Base-by-base conservation (phyloP, 53 echinoderm and acorn worm species). In the Mesocentrotus franciscanus region DNA sequence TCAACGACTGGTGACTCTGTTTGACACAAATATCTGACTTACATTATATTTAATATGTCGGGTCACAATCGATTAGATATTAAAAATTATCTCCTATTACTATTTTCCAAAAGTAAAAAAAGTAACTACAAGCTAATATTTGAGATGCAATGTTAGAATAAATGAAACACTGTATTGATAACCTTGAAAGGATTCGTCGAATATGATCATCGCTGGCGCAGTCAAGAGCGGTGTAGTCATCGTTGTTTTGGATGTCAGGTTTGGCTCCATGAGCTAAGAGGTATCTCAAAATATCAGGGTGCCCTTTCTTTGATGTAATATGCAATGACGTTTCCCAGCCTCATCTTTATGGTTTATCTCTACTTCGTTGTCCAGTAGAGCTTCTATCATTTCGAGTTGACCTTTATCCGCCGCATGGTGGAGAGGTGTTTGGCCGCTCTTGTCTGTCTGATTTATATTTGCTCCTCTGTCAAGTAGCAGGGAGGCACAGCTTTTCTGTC, bases 221-320 rank as follows among this genome's bases (percentile, higher is more conserved):
- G 22, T 68, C 68, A 68, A 68, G 68, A 68, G 68, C 22, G 8
- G 68, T 68, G 20, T 68, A 0, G 20, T 24, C 68, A 24, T 68
- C 68, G 68, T 26, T 68, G 68, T 68, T 68, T 24, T 20, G 18
- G 24, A 68, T 24, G 68, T 24, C 68, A 18, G 68, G 5, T 68
- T 9, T 24, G 6, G 68, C 68, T 68, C 68, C 91, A 14, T 64
- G 60, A 29, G 32, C 27, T 29, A 91, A 33, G 39, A 91, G 64
- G 91, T 33, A 62, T 39, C 66, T 32, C 27, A 91, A 14, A 12
- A 91, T 39, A 62, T 91, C 91, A 10, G 66, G 30, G 14, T 91
- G 91, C 9, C 91, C 91, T 34, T 30, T 30, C 33, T 27, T 91
- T 36, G 91, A 33, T 29, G 91, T 24, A 61, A 91, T 66, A 30